Percentiles rank a stretch among this genome's conserved stretches.
phyloP scores from a whole-genome alignment of 2,888 invertebrate species.

The Hydraecia micacea region DNA sequence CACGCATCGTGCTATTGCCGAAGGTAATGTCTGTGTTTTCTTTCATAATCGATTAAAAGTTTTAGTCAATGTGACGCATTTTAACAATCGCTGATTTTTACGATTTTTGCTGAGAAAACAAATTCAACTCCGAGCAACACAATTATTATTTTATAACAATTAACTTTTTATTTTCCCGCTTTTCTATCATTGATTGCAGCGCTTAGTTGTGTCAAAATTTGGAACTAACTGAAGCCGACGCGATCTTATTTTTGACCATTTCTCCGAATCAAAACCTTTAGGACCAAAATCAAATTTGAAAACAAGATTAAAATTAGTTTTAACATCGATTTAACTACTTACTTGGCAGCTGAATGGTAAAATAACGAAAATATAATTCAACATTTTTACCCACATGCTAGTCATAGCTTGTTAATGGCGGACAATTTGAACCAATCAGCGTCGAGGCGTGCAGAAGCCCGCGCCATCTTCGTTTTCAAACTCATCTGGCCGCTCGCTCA shows the following conservation, averaged over 20 bases:
- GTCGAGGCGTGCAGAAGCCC: conserved; percentile 86
- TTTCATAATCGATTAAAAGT: not conserved
- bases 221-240: conserved; percentile 75
- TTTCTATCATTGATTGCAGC: conserved; percentile 67
- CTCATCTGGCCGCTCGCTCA: conserved; percentile 90
- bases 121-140: conserved; percentile 6
- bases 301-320: conserved; percentile 64
- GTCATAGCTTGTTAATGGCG: conserved; percentile 83
- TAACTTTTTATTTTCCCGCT: conserved; percentile 82
- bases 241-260: conserved; percentile 68
- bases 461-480: conserved; percentile 97
- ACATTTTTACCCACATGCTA: conserved; percentile 82
- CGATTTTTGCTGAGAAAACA: conserved; percentile 30
- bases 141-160: conserved; percentile 30
- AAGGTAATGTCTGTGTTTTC: conserved; percentile 12
- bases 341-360: conserved; percentile 33
- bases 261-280: conserved; percentile 44
- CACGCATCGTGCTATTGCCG: not conserved
- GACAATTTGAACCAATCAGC: conserved; percentile 82
- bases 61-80: not conserved
- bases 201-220: conserved; percentile 73
- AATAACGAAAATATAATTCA: conserved; percentile 66
- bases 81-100: conserved; percentile 6
- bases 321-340: conserved; percentile 68
- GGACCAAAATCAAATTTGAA: conserved; percentile 11